These are phyloP conservation scores for Melolontha melolontha DNA, from an alignment of 2,888 invertebrate genomes.

Conservation along the genomic window DNA sequence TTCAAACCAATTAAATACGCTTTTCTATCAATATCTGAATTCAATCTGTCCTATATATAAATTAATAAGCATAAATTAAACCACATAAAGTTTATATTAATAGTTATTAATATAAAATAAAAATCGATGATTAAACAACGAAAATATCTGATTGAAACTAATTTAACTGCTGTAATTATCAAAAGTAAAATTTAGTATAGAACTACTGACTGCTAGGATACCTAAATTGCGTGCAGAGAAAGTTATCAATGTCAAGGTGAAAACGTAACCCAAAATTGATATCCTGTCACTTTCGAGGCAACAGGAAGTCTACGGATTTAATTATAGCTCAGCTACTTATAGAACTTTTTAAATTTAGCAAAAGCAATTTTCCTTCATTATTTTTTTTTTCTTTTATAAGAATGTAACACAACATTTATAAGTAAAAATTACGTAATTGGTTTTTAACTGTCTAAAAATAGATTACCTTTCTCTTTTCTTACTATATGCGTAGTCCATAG, in stretches of 20 bases:
- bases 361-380: not conserved
- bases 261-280: slow-evolving; percentile 28
- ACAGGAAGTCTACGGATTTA: slow-evolving; percentile 16
- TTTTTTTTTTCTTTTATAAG: slow-evolving; percentile 11
- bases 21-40: no score
- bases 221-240: slow-evolving; percentile 22
- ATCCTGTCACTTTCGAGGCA: slow-evolving; percentile 37
- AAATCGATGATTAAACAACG: no score
- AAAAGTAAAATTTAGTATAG: no score
- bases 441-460: slow-evolving; percentile 21
- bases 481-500: not conserved
- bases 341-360: not conserved
- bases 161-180: no score
- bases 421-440: slow-evolving; percentile 10
- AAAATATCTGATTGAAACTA: no score
- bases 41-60: no score
- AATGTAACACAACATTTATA: not conserved
- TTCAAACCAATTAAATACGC: no score
- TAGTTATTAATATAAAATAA: no score
- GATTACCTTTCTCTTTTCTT: slow-evolving; percentile 23
- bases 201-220: no score
- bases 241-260: slow-evolving; percentile 37
- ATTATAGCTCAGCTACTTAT: not conserved
- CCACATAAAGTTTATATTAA: no score
- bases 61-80: no score